These are phyloP conservation scores for Chymomyza costata DNA, from an alignment of 1,140 invertebrate genomes.

Conservation along the genomic window DNA sequence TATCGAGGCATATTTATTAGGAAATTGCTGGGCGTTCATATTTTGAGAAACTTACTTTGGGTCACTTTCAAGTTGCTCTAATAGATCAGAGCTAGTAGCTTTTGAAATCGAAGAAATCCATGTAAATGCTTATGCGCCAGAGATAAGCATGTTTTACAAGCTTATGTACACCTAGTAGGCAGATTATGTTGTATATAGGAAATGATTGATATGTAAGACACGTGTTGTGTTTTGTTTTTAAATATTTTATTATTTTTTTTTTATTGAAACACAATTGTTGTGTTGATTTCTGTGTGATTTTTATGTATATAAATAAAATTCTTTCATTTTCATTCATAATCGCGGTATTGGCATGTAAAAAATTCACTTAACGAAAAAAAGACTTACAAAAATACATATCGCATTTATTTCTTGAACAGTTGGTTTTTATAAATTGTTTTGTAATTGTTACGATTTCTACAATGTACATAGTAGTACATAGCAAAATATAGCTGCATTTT, in stretches of 20 bases:
- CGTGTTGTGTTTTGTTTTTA: no score
- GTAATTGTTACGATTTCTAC: constrained; percentile 17
- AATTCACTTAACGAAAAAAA: constrained; percentile 54
- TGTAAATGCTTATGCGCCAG: no score
- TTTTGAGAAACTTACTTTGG: no score
- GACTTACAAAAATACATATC: constrained; percentile 71
- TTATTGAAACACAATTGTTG: constrained; percentile 54
- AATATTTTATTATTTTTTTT: constrained; percentile 46
- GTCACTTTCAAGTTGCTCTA: no score
- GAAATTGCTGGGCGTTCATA: no score
- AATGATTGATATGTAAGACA: no score
- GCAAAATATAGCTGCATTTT: not conserved
- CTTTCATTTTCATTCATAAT: constrained; percentile 27
- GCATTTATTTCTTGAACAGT: constrained; percentile 61
- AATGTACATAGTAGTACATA: constrained; percentile 34
- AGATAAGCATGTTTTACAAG: no score
- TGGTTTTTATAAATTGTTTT: constrained; percentile 39
- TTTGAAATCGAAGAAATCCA: no score
- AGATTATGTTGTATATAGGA: no score
- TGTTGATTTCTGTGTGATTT: constrained; percentile 43
- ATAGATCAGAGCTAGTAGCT: no score
- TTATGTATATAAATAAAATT: constrained; percentile 61
- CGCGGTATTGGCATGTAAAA: constrained; percentile 60
- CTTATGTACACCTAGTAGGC: no score
- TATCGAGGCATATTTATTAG: no score